Evolutionary conservation across 2,113 vertebrate genomes (phyloP).

Genomic region (Anarhynchus alexandrinus): DNA sequence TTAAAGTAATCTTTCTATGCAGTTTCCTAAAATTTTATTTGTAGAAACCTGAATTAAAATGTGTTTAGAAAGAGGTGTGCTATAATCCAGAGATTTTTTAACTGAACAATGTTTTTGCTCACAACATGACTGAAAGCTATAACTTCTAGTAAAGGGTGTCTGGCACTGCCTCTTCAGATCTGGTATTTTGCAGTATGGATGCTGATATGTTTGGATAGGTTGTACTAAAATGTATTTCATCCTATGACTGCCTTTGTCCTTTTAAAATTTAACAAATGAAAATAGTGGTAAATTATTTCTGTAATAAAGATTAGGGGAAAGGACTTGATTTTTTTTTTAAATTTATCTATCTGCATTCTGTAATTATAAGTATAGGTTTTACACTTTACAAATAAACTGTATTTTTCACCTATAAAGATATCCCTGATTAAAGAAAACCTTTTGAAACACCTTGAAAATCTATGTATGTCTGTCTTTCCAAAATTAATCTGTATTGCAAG

Average conservation of each 20-base stretch:
- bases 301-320: neutral
- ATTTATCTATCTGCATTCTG: neutral
- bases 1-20: neutral
- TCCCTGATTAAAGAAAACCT: no score
- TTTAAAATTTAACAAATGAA: neutral
- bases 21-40: neutral
- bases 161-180: conserved; percentile 26
- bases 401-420: no score
- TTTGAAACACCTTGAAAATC: no score
- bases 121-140: neutral
- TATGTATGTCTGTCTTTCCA: no score
- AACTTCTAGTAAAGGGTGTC: neutral
- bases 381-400: neutral
- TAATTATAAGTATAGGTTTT: neutral
- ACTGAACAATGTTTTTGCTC: neutral
- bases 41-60: neutral
- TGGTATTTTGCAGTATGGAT: neutral
- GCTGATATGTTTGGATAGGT: conserved; percentile 25
- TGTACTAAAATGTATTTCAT: neutral
- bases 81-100: neutral
- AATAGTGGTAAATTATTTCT: neutral
- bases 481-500: no score
- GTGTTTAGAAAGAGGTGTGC: neutral
- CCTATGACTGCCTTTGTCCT: neutral
- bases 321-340: neutral